phyloP scores from a whole-genome alignment of 2,113 vertebrate species.

The Lamprotornis superbus region DNA sequence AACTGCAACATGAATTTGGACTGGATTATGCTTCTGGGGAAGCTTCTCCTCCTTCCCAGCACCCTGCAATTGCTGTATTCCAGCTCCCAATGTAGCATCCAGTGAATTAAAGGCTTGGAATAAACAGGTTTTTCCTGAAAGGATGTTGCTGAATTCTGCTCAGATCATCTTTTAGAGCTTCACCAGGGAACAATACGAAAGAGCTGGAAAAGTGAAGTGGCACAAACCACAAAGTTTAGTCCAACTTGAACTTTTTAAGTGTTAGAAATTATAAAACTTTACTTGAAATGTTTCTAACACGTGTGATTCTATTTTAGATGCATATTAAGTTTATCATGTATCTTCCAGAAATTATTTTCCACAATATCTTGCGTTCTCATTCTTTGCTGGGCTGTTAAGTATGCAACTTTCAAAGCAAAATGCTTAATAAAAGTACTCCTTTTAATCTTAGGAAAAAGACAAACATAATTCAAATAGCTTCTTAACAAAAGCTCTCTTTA shows the following conservation, averaged over 20 bases:
- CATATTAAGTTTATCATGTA: background rate
- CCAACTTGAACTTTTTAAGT: background rate
- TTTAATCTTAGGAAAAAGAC: conserved; percentile 59
- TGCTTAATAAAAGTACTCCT: conserved; percentile 37
- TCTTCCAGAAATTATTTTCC: background rate
- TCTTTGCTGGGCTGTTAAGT: background rate
- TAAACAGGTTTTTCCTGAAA: conserved; percentile 73
- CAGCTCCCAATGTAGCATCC: conserved; percentile 13
- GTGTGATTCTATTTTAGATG: background rate
- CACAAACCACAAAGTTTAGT: background rate
- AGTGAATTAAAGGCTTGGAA: conserved; percentile 50
- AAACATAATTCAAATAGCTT: conserved; percentile 65
- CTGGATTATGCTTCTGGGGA: background rate
- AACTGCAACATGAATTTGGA: background rate
- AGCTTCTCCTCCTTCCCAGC: background rate
- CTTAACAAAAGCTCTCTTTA: conserved; percentile 63
- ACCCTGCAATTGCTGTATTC: background rate
- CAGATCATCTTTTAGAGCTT: conserved; percentile 46
- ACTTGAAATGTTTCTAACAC: background rate
- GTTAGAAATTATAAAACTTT: background rate
- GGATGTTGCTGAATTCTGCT: conserved; percentile 47
- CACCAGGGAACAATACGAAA: conserved; percentile 24
- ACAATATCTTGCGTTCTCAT: background rate
- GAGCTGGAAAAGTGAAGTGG: conserved; percentile 22
- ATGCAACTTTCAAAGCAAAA: conserved; percentile 53